Evolutionary conservation across 2,797 vertebrate genomes (phyloP).

Genomic region (Gephyroberyx darwinii): DNA sequence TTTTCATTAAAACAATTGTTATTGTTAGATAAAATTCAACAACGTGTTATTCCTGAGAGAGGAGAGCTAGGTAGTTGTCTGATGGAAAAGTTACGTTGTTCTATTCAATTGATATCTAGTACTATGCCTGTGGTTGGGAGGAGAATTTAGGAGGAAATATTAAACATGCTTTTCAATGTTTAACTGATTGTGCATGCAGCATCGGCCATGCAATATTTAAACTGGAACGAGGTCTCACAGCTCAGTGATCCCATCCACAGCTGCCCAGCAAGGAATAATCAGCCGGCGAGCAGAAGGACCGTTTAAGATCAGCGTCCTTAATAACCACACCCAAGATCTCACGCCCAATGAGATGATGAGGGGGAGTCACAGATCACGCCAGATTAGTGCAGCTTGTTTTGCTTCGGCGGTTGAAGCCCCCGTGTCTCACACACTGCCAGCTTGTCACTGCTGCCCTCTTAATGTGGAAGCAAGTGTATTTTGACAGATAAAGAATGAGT

Average conservation of each 20-base stretch:
- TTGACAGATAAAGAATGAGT: slow-evolving; percentile 70
- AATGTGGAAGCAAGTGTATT: slow-evolving; percentile 68
- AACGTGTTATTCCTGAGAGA: slow-evolving; percentile 1
- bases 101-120: neutral
- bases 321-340: slow-evolving; percentile 80
- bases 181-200: neutral
- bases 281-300: slow-evolving; percentile 75
- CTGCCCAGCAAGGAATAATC: slow-evolving; percentile 73
- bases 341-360: slow-evolving; percentile 78
- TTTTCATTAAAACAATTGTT: neutral
- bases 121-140: neutral
- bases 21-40: no score
- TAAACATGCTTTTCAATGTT: neutral
- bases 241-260: slow-evolving; percentile 60
- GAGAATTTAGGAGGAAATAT: neutral
- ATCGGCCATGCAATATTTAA: slow-evolving; percentile 21
- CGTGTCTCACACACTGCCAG: slow-evolving; percentile 34
- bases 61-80: neutral
- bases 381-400: slow-evolving; percentile 79
- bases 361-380: slow-evolving; percentile 70
- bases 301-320: slow-evolving; percentile 82
- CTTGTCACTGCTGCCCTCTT: slow-evolving; percentile 66
- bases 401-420: slow-evolving; percentile 59
- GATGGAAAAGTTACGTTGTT: no score
- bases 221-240: slow-evolving; percentile 38